A percentile compares a stretch with the other conserved stretches of the same genome.
phyloP scores from a whole-genome alignment of 2,113 vertebrate genomes.

The Alethe diademata region DNA sequence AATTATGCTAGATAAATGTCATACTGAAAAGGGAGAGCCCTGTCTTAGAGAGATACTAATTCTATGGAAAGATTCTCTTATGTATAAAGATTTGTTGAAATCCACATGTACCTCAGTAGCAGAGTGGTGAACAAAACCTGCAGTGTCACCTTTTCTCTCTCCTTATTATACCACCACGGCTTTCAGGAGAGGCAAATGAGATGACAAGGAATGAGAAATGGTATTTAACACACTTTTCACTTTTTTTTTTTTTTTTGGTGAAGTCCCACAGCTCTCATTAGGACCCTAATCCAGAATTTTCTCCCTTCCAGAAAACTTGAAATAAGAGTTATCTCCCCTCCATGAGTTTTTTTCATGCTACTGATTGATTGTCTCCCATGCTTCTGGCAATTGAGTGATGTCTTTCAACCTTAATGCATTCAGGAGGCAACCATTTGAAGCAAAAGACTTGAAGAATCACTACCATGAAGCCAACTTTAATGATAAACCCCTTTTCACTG shows the following conservation, averaged over 20 bases:
- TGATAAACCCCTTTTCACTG: not conserved
- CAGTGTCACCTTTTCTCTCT: not conserved
- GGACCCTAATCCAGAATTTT: not conserved
- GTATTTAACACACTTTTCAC: not conserved
- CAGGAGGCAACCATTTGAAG: not conserved
- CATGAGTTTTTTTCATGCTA: not conserved
- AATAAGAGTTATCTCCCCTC: not conserved
- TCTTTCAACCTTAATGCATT: not conserved
- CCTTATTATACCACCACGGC: not conserved
- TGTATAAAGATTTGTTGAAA: not conserved
- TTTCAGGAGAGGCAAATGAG: not conserved
- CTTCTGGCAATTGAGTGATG: not conserved
- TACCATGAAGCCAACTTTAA: not conserved
- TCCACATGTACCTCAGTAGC: not conserved
- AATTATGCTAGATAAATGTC: not conserved
- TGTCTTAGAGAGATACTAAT: not conserved
- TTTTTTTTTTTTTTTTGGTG: not conserved
- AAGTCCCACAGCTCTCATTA: not conserved
- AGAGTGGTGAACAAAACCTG: not conserved
- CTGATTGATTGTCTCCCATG: not conserved
- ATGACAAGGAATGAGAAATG: not conserved
- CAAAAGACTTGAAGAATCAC: not conserved
- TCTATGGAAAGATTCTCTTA: not conserved
- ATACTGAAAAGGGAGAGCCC: not conserved
- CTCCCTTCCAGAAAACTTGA: not conserved